Evolutionary conservation across 2,888 invertebrate genomes (phyloP), one percentile per base, ranked within the genome.

Genomic region (Cosmia pyralina): DNA sequence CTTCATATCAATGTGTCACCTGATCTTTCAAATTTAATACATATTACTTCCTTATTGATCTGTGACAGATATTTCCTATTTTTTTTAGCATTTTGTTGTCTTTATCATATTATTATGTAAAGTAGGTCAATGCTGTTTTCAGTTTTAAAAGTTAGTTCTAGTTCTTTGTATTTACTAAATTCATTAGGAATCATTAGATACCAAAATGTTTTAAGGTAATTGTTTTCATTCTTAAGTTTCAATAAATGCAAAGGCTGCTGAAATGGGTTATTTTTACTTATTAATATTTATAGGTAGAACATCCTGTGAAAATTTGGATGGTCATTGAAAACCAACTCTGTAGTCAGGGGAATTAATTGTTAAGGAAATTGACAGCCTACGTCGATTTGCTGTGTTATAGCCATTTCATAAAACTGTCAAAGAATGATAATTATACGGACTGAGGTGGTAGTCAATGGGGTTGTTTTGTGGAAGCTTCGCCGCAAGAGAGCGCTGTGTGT

Each of bases 21-120:
- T 28, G n/a, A 66, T 65, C 19, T 68, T 55, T n/a, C 6, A 7
- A 66, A 53, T 67, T 72, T 17, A 38, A 22, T 66, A 44, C 38
- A 3, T 28, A 28, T 13, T 22, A 50, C n/a, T 65, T 77, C 46
- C 22, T 22, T 52, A 48, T 55, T 8, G 19, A 50, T 46, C n/a
- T n/a, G n/a, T n/a, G n/a, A 46, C 52, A 58, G 50, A 10, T 22
- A 34, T n/a, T 7, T 15, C 4, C 3, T 28, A 46, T 22, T 22
- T 28, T n/a, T 52, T 71, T 41, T 22, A 10, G 15, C 10, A 34
- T 50, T n/a, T 34, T 22, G 2, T 46, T 19, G 50, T 34, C 17
- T 34, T n/a, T 6, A 17, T 22, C 6, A 11, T 41, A 60, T 6
- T 41, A 60, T 6, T 10, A 28, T 28, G 28, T 48, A 64, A 50